Base-by-base conservation (phyloP, 1,140 invertebrate species). In the Solenopsis fugax region DNA sequence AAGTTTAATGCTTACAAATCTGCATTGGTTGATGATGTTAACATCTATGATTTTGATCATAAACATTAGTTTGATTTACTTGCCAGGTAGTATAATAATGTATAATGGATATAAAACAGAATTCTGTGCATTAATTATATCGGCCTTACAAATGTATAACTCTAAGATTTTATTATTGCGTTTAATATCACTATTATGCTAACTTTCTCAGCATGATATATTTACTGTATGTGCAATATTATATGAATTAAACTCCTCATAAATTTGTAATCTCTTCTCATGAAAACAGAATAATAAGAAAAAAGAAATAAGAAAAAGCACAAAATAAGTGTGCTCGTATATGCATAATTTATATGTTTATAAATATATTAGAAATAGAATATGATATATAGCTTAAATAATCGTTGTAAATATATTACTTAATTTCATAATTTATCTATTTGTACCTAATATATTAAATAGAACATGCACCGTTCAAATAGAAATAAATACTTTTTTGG, bases 401-500 rank as follows among this genome's bases (percentile, higher is more conserved):
- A 69, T 81, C 52, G 50, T 80, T 86, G 65, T 73, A 62, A 60
- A 73, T 60, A 81, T 82, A 86, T 82, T 69, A 81, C 58, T 72
- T 71, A 60, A 56, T 64, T 64, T 50, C 37, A 48, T 58, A 71
- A 29, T 75, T 86, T 65, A 69, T 77, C 72, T 86, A 90, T 60
- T 69, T 86, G 78, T 86, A 75, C 67, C 69, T 91, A 77, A 75
- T 13, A 37, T 50, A 82, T 73, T 82, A 62, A 73, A 73, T 50
- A 60, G 10, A 86, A 82, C 60, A 84, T 88, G 75, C 65, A 86
- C 80, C 73, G 72, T 71, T 65, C 34, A 69, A 91, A 77, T 81
- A 88, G 67, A 91, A 91, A 91, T 91, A 91, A 91, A 91, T 91
- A 91, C 88, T 91, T 90, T 90, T 90, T 90, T 86, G 80, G 75